Evolutionary conservation across 2,888 invertebrate genomes (phyloP).

Genomic region (Prosapia bicincta): DNA sequence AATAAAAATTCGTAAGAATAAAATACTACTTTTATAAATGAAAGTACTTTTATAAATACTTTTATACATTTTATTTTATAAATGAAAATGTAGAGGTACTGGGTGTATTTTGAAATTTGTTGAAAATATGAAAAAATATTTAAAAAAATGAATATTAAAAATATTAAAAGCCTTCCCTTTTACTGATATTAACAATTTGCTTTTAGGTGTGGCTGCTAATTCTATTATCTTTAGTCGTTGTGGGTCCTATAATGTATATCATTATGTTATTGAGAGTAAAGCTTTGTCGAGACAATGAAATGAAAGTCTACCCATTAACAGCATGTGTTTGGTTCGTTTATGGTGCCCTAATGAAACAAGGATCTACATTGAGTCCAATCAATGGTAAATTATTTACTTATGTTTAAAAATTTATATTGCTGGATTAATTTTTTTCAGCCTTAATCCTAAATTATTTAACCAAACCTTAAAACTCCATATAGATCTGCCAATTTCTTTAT

Average conservation of each 20-base stretch:
- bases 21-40: too few relatives aligned
- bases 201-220: conserved; percentile 65
- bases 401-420: too few relatives aligned
- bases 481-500: too few relatives aligned
- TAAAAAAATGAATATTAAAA: background rate
- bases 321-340: conserved; percentile 86
- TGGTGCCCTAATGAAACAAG: conserved; percentile 83
- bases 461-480: too few relatives aligned
- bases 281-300: conserved; percentile 56
- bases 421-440: too few relatives aligned
- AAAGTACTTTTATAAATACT: too few relatives aligned
- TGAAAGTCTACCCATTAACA: conserved; percentile 56
- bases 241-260: conserved; percentile 78
- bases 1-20: too few relatives aligned
- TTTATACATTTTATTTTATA: too few relatives aligned
- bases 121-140: background rate
- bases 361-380: conserved; percentile 73
- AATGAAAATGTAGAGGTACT: background rate
- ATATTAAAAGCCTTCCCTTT: too few relatives aligned
- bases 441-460: too few relatives aligned
- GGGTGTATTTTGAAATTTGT: background rate
- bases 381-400: conserved; percentile 76
- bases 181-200: conserved; percentile 2
- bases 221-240: conserved; percentile 63
- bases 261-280: conserved; percentile 55